A percentile compares a stretch with the other conserved stretches of the same genome.
These are phyloP conservation scores for Zelostemma sp. DNA, from an alignment of 1,140 invertebrate genomes.

Conservation along the genomic window DNA sequence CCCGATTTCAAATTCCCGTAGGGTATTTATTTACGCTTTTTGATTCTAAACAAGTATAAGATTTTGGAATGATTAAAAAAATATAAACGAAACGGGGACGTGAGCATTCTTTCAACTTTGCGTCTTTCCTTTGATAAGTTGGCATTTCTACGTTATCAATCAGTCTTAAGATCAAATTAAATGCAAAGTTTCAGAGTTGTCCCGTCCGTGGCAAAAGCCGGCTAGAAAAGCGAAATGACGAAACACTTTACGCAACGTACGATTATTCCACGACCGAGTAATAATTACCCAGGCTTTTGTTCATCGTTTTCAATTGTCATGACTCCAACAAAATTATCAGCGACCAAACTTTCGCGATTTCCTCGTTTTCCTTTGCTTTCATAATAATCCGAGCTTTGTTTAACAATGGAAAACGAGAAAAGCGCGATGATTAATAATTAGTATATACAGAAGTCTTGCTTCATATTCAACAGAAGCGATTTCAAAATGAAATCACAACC, in stretches of 20 bases:
- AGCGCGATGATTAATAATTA: constrained; percentile 31
- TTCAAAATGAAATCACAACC: constrained; percentile 65
- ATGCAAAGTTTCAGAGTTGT: constrained; percentile 60
- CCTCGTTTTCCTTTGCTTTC: too few species aligned
- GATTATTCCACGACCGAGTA: constrained; percentile 16
- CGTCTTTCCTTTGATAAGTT: constrained; percentile 22
- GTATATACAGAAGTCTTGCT: constrained; percentile 57
- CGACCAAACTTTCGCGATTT: too few species aligned
- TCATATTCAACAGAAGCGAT: constrained; percentile 51
- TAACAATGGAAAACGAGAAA: too few species aligned
- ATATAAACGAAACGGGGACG: too few species aligned
- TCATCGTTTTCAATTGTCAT: too few species aligned
- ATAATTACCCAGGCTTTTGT: neutral
- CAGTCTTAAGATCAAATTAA: constrained; percentile 68
- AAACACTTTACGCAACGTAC: neutral
- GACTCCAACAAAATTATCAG: too few species aligned
- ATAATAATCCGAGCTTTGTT: too few species aligned
- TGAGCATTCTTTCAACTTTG: too few species aligned
- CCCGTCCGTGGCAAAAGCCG: constrained; percentile 62
- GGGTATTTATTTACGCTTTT: too few species aligned
- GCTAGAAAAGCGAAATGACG: constrained; percentile 40
- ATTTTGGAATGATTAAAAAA: too few species aligned
- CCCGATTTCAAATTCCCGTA: too few species aligned
- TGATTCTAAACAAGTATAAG: too few species aligned
- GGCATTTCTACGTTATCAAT: constrained; percentile 47